Conservation (phyloP, 2,113 vertebrate genomes). For the Ifrita kowaldi region DNA sequence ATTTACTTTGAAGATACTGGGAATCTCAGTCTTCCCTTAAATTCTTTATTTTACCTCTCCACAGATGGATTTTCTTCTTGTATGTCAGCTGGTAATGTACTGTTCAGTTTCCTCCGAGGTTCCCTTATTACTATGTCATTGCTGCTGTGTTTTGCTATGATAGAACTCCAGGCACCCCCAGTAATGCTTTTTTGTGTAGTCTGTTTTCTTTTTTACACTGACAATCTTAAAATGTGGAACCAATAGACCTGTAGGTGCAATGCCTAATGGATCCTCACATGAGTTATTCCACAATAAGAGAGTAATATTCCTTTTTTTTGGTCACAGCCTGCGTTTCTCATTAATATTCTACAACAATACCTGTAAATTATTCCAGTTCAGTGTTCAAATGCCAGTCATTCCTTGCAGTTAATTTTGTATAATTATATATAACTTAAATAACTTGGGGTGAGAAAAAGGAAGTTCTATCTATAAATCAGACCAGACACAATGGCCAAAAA, state of each 20-base stretch:
- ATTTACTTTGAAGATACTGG: not conserved
- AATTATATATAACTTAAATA: not conserved
- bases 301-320: not conserved
- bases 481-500: not conserved
- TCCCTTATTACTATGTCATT: not conserved
- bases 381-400: not conserved
- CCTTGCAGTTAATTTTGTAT: conserved; percentile 22
- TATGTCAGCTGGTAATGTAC: not conserved
- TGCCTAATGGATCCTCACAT: not conserved
- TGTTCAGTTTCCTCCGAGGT: not conserved
- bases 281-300: not conserved
- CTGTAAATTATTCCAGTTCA: not conserved
- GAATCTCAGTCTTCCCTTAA: not conserved
- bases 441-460: not conserved
- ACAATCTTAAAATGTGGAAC: not conserved
- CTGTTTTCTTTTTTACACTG: not conserved
- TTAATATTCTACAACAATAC: not conserved
- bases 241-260: not conserved
- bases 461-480: conserved; percentile 4
- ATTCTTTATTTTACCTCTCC: not conserved
- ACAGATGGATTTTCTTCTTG: not conserved
- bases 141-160: not conserved
- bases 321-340: not conserved
- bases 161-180: not conserved
- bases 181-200: not conserved